Evolutionary conservation across 2,888 invertebrate genomes (phyloP), one percentile per base, ranked within the genome.

Genomic region (Stramonita haemastoma): DNA sequence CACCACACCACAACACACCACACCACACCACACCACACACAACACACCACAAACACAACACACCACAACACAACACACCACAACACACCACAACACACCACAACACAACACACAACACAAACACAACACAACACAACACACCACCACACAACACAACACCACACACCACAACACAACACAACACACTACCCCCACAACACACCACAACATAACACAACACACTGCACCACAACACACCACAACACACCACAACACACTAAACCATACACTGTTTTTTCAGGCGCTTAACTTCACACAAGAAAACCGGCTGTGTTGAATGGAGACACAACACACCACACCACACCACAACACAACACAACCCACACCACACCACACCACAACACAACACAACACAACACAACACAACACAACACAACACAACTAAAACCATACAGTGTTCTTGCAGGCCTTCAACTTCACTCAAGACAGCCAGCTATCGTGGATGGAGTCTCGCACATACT

Each of bases 401-500:
- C 26, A 77, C 77, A 77, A 11, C 26, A 77, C n/a, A n/a, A 26
- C 19, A 60, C 60, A 60, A 22, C 22, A 60, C 15, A 17, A 13
- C n/a, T n/a, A n/a, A n/a, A n/a, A n/a, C n/a, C n/a, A n/a, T n/a
- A n/a, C 22, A 13, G 15, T 19, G 19, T 8, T 85, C 6, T 29
- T 57, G 11, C 86, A 90, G 90, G 60, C 73, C 1, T 88, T 90
- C 56, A 57, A 46, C 56, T 8, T 77, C 19, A 85, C 85, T 6
- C 60, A 77, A 22, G 8, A 29, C 11, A 13, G 66, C 46, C 60
- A 26, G 1, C 87, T 89, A n/a, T 34, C 89, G 34, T 90, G 90
- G 90, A 56, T n/a, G n/a, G 89, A 88, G n/a, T 89, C 90, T 22
- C 57, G 83, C 17, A 36, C 46, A 11, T 89, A 60, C 34, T 90